Evolutionary conservation across 2,797 vertebrate genomes (phyloP), one percentile per base, ranked within the genome.

Genomic region (Sebastes trivittatus): DNA sequence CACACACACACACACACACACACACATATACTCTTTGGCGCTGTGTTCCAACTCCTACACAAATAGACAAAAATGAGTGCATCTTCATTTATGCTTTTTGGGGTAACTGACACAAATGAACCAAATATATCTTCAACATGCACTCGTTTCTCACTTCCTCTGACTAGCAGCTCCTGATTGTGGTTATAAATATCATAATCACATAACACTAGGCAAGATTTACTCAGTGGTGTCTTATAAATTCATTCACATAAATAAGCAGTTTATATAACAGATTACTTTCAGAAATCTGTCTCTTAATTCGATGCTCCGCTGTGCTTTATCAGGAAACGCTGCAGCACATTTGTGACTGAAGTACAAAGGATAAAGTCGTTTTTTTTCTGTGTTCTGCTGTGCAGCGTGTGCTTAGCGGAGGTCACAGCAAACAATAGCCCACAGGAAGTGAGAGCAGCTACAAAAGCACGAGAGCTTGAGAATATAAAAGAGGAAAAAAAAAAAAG

Each of bases 31-130:
- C 42, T 29, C 69, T 68, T 68, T 77, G 6, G 42, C 23, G 34
- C 67, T 86, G 77, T 83, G 84, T 90, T 91, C 81, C 88, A 38
- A 91, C 92, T 91, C 94, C 91, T 93, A 93, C 94, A 88, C 86
- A 88, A 85, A 86, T 49, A 82, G 76, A 91, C 75, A 78, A 84
- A 91, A 91, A 89, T 78, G 77, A 84, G 77, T 66, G 25, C 84
- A 79, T 84, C 52, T 86, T 87, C 55, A 6, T 89, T 89, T 81
- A 62, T 81, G 75, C 76, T 87, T 88, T 93, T 92, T 75, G 84
- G 75, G 78, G 84, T 90, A 90, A 93, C 87, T 90, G 87, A 91
- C 91, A 94, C 84, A 93, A 93, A 90, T 86, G 75, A 88, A 87
- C 82, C 77, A 88, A 88, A 91, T 91, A 88, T 92, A 91, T 89